phyloP scores from a whole-genome alignment of 2,113 vertebrate genomes.

The Egretta garzetta region DNA sequence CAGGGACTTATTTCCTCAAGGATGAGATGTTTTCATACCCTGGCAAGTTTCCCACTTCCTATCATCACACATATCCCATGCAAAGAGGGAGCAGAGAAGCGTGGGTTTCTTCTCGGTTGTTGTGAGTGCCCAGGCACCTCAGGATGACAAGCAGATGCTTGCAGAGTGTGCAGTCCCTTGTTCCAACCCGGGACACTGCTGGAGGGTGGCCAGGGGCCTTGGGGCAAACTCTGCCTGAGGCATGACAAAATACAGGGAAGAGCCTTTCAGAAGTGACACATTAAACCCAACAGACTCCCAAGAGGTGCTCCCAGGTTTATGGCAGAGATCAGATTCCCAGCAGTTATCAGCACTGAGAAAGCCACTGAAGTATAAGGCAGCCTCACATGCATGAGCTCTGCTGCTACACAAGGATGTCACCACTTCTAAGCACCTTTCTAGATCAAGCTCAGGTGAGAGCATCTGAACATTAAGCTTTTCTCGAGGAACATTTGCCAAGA shows the following conservation, averaged over 20 bases:
- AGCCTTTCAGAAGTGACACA: background rate
- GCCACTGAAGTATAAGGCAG: fast-evolving
- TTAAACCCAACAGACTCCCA: background rate
- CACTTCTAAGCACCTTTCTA: background rate
- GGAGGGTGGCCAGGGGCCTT: background rate
- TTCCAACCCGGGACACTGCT: background rate
- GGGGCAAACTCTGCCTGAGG: background rate
- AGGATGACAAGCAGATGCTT: background rate
- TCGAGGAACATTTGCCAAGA: background rate
- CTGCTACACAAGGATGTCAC: background rate
- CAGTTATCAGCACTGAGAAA: background rate
- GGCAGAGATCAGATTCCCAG: background rate
- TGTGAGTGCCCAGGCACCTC: background rate
- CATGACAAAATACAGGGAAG: background rate
- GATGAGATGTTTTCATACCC: conserved; percentile 56
- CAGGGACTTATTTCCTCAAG: conserved; percentile 63
- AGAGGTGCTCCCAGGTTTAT: background rate
- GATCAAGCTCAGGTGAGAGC: background rate
- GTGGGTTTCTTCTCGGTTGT: background rate
- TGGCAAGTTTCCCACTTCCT: conserved; percentile 55
- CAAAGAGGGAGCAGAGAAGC: conserved; percentile 17
- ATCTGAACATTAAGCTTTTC: background rate
- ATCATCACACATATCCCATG: background rate
- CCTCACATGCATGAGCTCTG: background rate
- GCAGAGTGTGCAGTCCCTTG: background rate